A percentile compares a stretch with the other conserved stretches of the same genome.
These are phyloP conservation scores for Alexandromys oeconomus DNA, from an alignment of 2,797 vertebrate species.

Conservation along the genomic window DNA sequence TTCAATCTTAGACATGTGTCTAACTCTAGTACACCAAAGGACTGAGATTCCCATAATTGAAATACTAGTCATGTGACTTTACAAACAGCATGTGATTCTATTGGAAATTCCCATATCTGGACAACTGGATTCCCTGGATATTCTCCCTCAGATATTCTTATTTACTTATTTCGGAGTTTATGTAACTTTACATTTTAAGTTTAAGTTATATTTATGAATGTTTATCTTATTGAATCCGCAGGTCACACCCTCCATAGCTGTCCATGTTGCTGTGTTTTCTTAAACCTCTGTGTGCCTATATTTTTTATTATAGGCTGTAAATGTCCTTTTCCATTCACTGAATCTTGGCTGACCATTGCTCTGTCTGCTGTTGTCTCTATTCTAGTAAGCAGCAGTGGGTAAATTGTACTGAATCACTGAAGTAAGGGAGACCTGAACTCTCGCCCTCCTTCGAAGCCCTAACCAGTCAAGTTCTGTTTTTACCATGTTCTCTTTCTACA, in stretches of 20 bases:
- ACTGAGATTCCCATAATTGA: neutral
- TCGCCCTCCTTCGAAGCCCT: neutral
- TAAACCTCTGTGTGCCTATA: neutral
- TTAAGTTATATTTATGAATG: neutral
- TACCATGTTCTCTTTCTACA: neutral
- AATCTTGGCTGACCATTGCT: neutral
- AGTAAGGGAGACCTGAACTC: neutral
- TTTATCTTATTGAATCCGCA: neutral
- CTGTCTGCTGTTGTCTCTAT: neutral
- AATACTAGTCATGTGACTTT: neutral
- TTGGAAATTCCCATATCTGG: neutral
- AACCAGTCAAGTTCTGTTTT: neutral
- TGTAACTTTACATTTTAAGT: neutral
- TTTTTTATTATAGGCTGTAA: neutral
- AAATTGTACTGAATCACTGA: neutral
- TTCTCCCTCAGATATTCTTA: neutral
- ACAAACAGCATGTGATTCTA: neutral
- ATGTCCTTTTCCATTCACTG: neutral
- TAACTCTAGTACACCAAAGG: neutral
- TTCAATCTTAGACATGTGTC: neutral
- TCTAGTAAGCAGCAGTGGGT: neutral
- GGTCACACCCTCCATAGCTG: too few species aligned
- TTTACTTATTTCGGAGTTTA: neutral
- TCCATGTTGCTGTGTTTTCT: neutral
- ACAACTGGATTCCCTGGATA: too few species aligned